Percentiles rank a stretch among this genome's conserved stretches.
phyloP scores from a whole-genome alignment of 1,140 invertebrate genomes.

The Drosophila fuyamai region DNA sequence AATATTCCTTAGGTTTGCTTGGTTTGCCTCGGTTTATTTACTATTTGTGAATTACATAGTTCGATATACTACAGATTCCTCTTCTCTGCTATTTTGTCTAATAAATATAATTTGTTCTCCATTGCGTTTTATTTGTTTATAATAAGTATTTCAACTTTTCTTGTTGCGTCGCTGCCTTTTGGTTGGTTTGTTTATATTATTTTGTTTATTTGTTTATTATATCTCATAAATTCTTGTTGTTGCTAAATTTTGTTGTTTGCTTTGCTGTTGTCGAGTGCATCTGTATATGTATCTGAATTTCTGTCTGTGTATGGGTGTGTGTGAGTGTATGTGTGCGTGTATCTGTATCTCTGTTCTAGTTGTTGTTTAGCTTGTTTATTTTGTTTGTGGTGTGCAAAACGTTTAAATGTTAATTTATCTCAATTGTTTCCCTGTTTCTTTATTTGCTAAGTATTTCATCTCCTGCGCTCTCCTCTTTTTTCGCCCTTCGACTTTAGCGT shows the following conservation, averaged over 20 bases:
- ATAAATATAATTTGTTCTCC: constrained; percentile 73
- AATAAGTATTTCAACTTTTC: constrained; percentile 47
- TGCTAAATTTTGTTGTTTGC: constrained; percentile 82
- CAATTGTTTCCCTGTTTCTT: constrained; percentile 83
- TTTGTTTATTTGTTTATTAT: constrained; percentile 68
- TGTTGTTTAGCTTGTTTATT: constrained; percentile 43
- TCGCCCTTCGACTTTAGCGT: constrained; percentile 31
- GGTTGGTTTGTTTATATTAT: constrained; percentile 60
- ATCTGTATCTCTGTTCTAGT: constrained; percentile 17
- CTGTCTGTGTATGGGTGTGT: constrained; percentile 3
- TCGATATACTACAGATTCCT: constrained; percentile 76
- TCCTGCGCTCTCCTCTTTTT: constrained; percentile 17
- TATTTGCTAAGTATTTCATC: constrained; percentile 76
- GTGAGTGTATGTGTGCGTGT: constrained; percentile 14
- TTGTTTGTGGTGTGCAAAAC: constrained; percentile 64
- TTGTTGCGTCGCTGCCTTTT: constrained; percentile 38
- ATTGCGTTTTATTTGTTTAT: constrained; percentile 36
- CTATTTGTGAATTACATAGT: constrained; percentile 79
- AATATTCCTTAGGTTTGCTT: constrained; percentile 48
- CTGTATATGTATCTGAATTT: constrained; percentile 21
- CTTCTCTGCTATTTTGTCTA: constrained; percentile 60
- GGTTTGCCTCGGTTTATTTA: constrained; percentile 58
- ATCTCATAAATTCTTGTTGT: constrained; percentile 83
- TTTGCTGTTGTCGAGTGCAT: constrained; percentile 49
- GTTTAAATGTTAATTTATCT: constrained; percentile 81